Evolutionary conservation across 35 echinoderm and acorn worm species (phyloP).

Genomic region (Diadema setosum): DNA sequence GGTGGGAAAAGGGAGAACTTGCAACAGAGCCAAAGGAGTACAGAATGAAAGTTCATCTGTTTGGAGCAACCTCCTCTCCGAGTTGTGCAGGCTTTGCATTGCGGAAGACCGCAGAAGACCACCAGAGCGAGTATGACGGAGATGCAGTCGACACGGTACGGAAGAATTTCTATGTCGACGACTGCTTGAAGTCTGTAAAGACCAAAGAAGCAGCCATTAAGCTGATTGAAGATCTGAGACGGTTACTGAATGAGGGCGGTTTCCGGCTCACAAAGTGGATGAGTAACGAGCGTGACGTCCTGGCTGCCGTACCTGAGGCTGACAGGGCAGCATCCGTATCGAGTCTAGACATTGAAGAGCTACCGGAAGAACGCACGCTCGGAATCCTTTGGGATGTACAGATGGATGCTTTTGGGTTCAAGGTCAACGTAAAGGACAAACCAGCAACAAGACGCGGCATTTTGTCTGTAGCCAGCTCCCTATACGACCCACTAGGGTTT

Average conservation of each 20-base stretch:
- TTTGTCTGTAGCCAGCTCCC: constrained; percentile 38
- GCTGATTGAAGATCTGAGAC: neutral
- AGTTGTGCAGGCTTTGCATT: constrained; percentile 43
- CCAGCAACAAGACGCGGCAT: constrained; percentile 37
- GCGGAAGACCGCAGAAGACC: constrained; percentile 30
- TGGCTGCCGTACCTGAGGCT: neutral
- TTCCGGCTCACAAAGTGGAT: constrained; percentile 17
- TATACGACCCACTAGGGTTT: constrained; percentile 59
- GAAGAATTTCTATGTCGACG: constrained; percentile 56
- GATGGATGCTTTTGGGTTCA: constrained; percentile 44
- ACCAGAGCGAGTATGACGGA: neutral
- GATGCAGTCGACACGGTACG: neutral
- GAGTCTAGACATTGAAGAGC: neutral
- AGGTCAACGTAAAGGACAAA: neutral
- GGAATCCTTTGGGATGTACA: constrained; percentile 20
- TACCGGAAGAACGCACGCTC: constrained; percentile 15
- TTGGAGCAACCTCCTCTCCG: constrained; percentile 44
- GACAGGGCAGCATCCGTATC: neutral
- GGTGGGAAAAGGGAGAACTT: constrained; percentile 39
- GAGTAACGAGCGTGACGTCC: constrained; percentile 13
- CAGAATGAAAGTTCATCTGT: constrained; percentile 17
- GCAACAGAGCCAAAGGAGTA: neutral
- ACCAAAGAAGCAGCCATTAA: constrained; percentile 16
- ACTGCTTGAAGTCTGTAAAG: constrained; percentile 33
- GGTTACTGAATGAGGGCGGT: neutral